A percentile compares a stretch with the other conserved stretches of the same genome.
phyloP scores from a whole-genome alignment of 2,113 vertebrate species.

The Paraplagusia blochii region DNA sequence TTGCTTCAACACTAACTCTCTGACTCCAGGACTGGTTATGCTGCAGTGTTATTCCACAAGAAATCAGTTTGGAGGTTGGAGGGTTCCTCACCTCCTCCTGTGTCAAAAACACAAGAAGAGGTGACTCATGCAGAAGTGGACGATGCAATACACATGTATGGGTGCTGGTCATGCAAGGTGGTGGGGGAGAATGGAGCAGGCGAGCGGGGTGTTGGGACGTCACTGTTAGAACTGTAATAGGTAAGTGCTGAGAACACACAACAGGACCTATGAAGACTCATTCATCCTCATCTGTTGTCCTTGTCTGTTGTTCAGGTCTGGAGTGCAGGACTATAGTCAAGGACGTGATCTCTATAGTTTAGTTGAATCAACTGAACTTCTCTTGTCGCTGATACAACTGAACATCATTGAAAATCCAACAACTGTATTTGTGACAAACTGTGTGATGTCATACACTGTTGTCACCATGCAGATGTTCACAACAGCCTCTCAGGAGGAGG shows the following conservation, averaged over 20 bases:
- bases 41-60: conserved; percentile 17
- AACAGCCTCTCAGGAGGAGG: conserved; percentile 16
- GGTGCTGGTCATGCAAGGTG: conserved; percentile 81
- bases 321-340: too few relatives aligned
- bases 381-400: too few relatives aligned
- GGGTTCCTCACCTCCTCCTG: conserved; percentile 18
- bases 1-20: too few relatives aligned
- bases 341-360: too few relatives aligned
- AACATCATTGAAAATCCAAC: too few relatives aligned
- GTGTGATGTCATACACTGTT: neutral
- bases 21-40: conserved; percentile 22
- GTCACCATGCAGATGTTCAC: conserved; percentile 26
- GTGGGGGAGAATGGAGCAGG: conserved; percentile 21
- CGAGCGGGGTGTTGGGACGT: too few relatives aligned
- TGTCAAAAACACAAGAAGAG: conserved; percentile 43
- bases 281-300: too few relatives aligned
- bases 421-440: conserved; percentile 7
- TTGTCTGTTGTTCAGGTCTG: too few relatives aligned
- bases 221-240: too few relatives aligned
- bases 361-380: too few relatives aligned
- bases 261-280: too few relatives aligned
- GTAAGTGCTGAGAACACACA: too few relatives aligned
- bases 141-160: conserved; percentile 41
- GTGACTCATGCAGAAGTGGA: conserved; percentile 62
- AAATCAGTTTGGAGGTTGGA: neutral